Evolutionary conservation across 2,797 vertebrate genomes (phyloP).

Genomic region (Aselliscus stoliczkanus): DNA sequence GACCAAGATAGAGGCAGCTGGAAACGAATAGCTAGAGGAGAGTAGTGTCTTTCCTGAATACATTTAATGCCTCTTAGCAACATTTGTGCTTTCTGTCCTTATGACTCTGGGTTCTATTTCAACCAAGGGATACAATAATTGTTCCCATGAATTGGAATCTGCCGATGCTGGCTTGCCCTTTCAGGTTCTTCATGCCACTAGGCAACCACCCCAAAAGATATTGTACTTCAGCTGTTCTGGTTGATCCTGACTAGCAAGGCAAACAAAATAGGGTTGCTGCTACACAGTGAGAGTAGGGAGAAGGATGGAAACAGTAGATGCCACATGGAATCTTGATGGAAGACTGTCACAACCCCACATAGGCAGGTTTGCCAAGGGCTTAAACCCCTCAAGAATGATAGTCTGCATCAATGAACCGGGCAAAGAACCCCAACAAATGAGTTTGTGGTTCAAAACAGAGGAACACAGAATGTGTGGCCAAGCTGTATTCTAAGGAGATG

Average conservation of each 20-base stretch:
- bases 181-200: neutral
- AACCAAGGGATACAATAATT: neutral
- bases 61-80: neutral
- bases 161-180: neutral
- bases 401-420: neutral
- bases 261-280: neutral
- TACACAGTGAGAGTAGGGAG: neutral
- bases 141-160: neutral
- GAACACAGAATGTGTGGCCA: neutral
- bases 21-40: neutral
- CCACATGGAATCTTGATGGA: neutral
- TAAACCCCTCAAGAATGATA: neutral
- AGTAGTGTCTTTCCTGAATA: neutral
- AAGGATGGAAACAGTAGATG: neutral
- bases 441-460: neutral
- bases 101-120: neutral
- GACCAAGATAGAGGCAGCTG: neutral
- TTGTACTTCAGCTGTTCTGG: neutral
- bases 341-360: neutral
- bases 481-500: neutral
- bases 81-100: neutral
- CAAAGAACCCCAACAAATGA: neutral
- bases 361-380: neutral
- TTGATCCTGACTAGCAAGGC: neutral
- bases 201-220: neutral